Evolutionary conservation across 2,888 invertebrate genomes (phyloP).

Genomic region (Eupithecia pulchellata): DNA sequence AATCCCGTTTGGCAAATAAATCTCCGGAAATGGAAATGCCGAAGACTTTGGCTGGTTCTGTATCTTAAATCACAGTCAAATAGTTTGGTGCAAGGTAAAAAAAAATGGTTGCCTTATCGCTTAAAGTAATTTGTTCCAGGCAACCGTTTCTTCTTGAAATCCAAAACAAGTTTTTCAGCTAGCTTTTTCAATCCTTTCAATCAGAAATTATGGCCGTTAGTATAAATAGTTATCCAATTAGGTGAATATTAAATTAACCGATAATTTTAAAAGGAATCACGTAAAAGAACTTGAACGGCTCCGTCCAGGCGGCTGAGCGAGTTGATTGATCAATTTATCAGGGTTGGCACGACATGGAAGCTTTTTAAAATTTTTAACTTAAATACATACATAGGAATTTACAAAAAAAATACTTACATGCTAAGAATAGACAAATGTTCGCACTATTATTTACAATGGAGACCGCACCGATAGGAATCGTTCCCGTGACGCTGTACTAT

Average conservation of each 20-base stretch:
- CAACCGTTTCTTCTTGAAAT: background rate
- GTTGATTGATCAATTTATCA: conserved; percentile 60
- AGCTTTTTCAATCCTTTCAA: background rate
- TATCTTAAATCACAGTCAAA: no score
- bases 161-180: background rate
- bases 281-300: conserved; percentile 64
- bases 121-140: no score
- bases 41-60: background rate
- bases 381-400: no score
- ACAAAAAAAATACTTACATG: no score
- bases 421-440: no score
- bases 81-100: no score
- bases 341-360: conserved; percentile 43
- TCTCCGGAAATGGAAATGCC: background rate
- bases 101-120: no score
- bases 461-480: no score
- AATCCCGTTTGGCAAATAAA: background rate
- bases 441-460: no score
- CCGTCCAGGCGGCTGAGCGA: conserved; percentile 63
- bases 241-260: conserved; percentile 38
- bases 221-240: conserved; percentile 18
- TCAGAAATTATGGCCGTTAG: background rate
- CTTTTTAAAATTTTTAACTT: background rate
- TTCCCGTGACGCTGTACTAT: no score
- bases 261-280: conserved; percentile 53